Evolutionary conservation across 2,113 vertebrate genomes (phyloP).

Genomic region (Capreolus pygargus): DNA sequence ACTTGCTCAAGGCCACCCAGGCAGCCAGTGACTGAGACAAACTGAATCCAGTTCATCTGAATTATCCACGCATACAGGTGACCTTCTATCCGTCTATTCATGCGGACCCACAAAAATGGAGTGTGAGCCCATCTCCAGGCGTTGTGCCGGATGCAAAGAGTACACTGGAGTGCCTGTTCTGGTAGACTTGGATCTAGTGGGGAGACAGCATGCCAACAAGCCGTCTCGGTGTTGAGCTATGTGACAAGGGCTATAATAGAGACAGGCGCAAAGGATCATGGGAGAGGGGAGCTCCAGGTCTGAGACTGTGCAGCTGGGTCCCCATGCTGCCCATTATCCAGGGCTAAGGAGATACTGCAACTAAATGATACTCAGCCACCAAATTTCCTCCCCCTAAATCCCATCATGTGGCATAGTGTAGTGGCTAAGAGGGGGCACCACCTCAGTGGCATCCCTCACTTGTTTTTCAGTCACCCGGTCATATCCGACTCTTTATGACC

Average conservation of each 20-base stretch:
- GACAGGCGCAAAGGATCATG: background rate
- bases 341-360: background rate
- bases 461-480: background rate
- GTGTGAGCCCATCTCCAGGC: background rate
- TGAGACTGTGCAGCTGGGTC: background rate
- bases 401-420: background rate
- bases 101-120: background rate
- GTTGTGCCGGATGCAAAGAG: background rate
- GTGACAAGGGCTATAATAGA: background rate
- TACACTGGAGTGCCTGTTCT: background rate
- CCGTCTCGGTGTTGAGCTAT: background rate
- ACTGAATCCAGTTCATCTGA: background rate
- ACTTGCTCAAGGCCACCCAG: background rate
- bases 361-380: background rate
- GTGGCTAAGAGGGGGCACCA: background rate
- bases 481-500: background rate
- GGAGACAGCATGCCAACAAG: background rate
- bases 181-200: background rate
- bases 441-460: background rate
- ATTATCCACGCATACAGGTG: background rate
- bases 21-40: background rate
- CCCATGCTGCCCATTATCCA: background rate
- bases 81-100: background rate
- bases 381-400: background rate
- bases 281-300: background rate